Evolutionary conservation across 2,797 vertebrate genomes (phyloP).

Genomic region (Tokudaia tokunoshimensis): DNA sequence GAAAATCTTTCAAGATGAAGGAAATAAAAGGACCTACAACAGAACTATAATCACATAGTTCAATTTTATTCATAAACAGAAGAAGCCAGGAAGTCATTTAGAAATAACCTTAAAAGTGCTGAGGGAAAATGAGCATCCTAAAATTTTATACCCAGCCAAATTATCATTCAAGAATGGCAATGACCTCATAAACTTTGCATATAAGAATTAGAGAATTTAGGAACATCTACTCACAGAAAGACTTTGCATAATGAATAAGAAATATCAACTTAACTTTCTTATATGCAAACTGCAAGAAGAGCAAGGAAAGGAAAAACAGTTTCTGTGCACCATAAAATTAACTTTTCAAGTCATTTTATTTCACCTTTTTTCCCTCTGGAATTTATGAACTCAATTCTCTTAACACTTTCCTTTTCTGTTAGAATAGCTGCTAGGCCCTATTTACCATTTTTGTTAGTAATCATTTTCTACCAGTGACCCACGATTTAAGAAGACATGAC

Average conservation of each 20-base stretch:
- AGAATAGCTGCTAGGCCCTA: constrained; percentile 37
- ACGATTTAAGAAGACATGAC: neutral
- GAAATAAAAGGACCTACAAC: constrained; percentile 30
- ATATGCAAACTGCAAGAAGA: constrained; percentile 10
- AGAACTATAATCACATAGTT: constrained; percentile 35
- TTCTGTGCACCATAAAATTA: constrained; percentile 32
- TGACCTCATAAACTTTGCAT: neutral
- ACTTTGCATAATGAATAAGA: constrained; percentile 31
- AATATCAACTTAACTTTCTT: constrained; percentile 55
- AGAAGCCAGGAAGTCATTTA: constrained; percentile 41
- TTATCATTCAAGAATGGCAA: constrained; percentile 31
- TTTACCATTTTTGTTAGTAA: constrained; percentile 36
- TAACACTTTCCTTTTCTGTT: constrained; percentile 30
- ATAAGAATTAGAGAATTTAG: constrained; percentile 44
- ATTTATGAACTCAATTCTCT: constrained; percentile 21
- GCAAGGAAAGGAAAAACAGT: constrained; percentile 30
- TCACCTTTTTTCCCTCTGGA: neutral
- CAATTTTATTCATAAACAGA: constrained; percentile 33
- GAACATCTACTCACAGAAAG: constrained; percentile 24
- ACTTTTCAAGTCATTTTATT: constrained; percentile 57
- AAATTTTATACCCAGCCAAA: constrained; percentile 62
- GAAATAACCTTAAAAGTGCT: constrained; percentile 55
- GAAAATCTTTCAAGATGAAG: constrained; percentile 11
- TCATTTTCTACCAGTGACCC: neutral
- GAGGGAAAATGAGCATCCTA: constrained; percentile 14